phyloP scores from a whole-genome alignment of 2,113 vertebrate species.

The Poecile atricapillus region DNA sequence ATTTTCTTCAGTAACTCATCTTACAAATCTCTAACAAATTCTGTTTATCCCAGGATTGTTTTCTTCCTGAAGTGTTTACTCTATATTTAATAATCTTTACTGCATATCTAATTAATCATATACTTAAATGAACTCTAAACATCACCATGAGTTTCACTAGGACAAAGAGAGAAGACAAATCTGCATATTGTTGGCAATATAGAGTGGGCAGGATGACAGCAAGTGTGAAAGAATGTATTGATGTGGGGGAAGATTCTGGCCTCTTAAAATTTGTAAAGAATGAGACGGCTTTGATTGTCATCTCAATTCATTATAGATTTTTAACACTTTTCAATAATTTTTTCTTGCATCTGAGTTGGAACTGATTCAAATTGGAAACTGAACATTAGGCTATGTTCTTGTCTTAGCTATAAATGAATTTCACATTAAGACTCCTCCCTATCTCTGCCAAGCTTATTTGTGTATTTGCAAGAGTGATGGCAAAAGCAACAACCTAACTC shows the following conservation, averaged over 20 bases:
- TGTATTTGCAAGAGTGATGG: not conserved
- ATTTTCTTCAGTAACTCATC: not conserved
- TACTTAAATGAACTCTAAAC: not conserved
- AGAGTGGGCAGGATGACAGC: conserved; percentile 17
- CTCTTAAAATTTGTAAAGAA: conserved; percentile 11
- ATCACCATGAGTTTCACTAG: not conserved
- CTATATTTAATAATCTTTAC: not conserved
- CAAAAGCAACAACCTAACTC: not conserved
- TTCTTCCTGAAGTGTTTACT: not conserved
- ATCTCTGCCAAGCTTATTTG: not conserved
- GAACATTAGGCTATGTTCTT: not conserved
- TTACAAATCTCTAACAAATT: not conserved
- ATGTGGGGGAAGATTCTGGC: not conserved
- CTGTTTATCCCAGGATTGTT: not conserved
- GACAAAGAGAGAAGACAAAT: not conserved
- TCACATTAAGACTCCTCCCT: not conserved
- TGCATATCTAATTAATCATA: not conserved
- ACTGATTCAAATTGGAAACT: not conserved
- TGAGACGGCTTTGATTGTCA: not conserved
- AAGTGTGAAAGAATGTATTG: not conserved
- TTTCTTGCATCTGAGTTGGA: not conserved
- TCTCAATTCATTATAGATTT: not conserved
- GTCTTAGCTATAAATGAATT: not conserved
- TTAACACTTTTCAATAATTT: not conserved
- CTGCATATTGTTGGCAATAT: not conserved